Evolutionary conservation across 2,888 invertebrate species (phyloP), one percentile per base, ranked within the genome.

Genomic region (Lasioglossum lativentre): DNA sequence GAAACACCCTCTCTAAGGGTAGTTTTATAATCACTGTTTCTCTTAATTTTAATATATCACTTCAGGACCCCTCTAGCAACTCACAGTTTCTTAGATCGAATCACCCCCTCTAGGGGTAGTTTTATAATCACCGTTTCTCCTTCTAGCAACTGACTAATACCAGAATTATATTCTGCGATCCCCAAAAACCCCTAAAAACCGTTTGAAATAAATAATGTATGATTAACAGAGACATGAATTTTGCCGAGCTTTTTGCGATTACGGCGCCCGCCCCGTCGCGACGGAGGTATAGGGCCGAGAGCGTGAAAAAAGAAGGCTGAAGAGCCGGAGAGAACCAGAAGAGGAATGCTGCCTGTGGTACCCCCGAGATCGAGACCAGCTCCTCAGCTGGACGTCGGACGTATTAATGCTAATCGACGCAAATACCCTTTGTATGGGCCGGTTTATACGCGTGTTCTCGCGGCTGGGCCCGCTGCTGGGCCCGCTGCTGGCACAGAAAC

Each of bases 341-440:
- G 78, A 70, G 78, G 78, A 75, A 71, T 81, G 81, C 75, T 72
- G 74, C 30, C 77, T 42, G 70, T n/a, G 19, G 74, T 81, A 78
- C 16, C 73, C 73, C 34, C 45, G 75, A 80, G 73, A 80, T 83
- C 76, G 73, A 73, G 76, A 52, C 72, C 80, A 19, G 73, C 76
- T 76, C 75, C 82, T 82, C 82, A 79, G 75, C 79, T 83, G 80
- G 80, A 71, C 76, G 80, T 80, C 76, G 76, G 42, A 83, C 79
- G 72, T 83, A 74, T 79, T 80, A 83, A 85, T 83, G 63, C 52
- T 80, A 77, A 83, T 77, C 76, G 80, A 75, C 79, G 71, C 63
- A 83, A 83, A 75, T 79, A 38, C 77, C 42, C 76, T 73, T 70
- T 79, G 70, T 79, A 76, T 42, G 63, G 30, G 75, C 56, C 75